Percentiles rank a stretch among this genome's conserved stretches.
phyloP scores from a whole-genome alignment of 2,797 vertebrate genomes.

The Erethizon dorsatum region DNA sequence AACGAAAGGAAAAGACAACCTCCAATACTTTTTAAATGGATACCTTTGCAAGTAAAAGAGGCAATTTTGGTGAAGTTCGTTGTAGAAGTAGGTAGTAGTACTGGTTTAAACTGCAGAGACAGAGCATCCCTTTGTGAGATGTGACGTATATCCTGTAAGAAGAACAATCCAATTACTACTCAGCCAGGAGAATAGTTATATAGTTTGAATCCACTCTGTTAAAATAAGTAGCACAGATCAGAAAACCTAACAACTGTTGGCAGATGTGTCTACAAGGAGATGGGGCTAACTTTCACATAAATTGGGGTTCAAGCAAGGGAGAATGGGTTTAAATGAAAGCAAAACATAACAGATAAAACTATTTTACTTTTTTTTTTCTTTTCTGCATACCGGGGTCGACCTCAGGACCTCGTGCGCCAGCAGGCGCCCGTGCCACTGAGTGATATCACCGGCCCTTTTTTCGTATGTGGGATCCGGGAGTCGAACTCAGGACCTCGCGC shows the following conservation, averaged over 20 bases:
- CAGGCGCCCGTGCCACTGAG: no score
- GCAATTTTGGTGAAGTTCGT: conserved; percentile 97
- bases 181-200: not conserved
- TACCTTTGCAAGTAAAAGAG: conserved; percentile 95
- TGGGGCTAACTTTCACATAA: not conserved
- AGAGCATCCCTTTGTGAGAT: conserved; percentile 91
- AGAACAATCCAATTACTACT: conserved; percentile 53
- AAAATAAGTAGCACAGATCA: not conserved
- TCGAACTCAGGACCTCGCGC: no score
- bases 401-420: no score
- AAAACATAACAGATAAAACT: not conserved
- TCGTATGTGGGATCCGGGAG: no score
- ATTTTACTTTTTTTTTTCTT: not conserved
- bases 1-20: not conserved
- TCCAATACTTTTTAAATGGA: not conserved
- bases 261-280: not conserved
- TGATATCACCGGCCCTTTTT: no score
- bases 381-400: no score
- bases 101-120: conserved; percentile 92
- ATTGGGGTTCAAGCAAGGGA: not conserved
- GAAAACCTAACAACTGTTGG: not conserved
- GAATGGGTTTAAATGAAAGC: not conserved
- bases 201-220: not conserved
- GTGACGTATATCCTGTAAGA: conserved; percentile 93
- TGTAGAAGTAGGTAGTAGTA: conserved; percentile 92